Base-by-base conservation (phyloP, 2,888 invertebrate species). In the Coleophora flavipennella region DNA sequence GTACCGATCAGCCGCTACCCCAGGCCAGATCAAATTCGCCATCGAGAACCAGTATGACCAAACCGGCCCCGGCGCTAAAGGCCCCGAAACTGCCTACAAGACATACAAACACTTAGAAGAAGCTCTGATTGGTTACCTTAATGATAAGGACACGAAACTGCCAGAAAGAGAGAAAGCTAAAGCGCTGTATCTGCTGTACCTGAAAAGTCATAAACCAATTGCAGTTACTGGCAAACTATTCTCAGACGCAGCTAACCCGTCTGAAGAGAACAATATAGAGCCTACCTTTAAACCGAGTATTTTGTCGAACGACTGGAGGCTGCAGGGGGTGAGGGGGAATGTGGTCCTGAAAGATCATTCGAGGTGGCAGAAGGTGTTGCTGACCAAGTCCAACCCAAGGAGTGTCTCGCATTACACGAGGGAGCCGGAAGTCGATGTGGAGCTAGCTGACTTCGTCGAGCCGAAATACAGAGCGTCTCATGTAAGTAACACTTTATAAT, bases 31-130 rank as follows among this genome's bases (percentile, higher is more conserved):
- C 33, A 62, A 63, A 31, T 80, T 77, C 45, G 85, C 85, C 9
- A 42, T 70, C 13, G 80, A 85, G 33, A 84, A 77, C 61, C 72
- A 74, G 45, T 85, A 77, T 43, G 85, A 85, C 44, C 65, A 78
- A 50, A 85, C 85, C 0, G 85, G 85, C 6, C 85, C 85, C 0
- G 83, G 79, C 3, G 73, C 79, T 0, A 72, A 69, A 13, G 43
- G 51, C 1, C 67, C 59, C 0, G 71, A 70, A 37, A 59, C 51
- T 40, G 84, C 83, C 0, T 80, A 75, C 61, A 62, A 63, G 13
- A 77, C 75, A 0, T 80, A 72, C 56, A 68, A 60, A 13, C 73
- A 48, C 13, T 39, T 81, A 4, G 76, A 78, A 13, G 79, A 80
- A 1, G 81, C 79, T 1, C 43, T 83, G 1, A 29, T 78, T 9